Evolutionary conservation across 2,797 vertebrate genomes (phyloP), one percentile per base, ranked within the genome.

Genomic region (Tarsius wallacei): DNA sequence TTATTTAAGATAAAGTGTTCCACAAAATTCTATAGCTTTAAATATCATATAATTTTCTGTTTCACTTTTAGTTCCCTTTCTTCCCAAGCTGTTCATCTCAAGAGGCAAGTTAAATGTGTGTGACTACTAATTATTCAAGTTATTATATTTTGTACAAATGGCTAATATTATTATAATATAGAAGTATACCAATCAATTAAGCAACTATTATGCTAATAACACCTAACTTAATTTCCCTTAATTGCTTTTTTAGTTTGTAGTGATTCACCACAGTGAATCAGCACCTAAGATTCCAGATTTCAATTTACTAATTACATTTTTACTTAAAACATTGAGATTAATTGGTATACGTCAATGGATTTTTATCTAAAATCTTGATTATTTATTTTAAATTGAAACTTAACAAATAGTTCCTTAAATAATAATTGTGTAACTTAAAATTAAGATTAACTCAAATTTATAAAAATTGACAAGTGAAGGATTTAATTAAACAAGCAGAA

Each of bases 41-140:
- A 98, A 96, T 96, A 68, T 98, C 97, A 98, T 81, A 93, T 87
- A 93, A 96, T 98, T 99, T 98, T 99, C 97, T 98, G 77, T 99
- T 99, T 99, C 97, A 98, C 94, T 99, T 99, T 98, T 99, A 99
- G 99, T 98, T 98, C 98, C 98, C 99, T 99, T 99, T 98, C 99
- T 99, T 98, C 99, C 99, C 80, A 99, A 99, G 98, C 98, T 99
- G 99, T 99, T 99, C 99, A 99, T 99, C 98, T 99, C 99, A 98
- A 99, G 99, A 99, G 99, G 99, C 99, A 99, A 99, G 99, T 99
- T 98, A 96, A 96, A 97, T 98, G 93, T 98, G 93, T 98, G 95
- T 98, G 98, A 97, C 97, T 98, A 98, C 98, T 99, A 99, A 99
- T 98, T 96, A 97, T 10, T 98, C 88, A 93, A 78, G 94, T 97